Percentiles rank a stretch among this genome's conserved stretches.
These are phyloP conservation scores for Rhinolophus ferrumequinum DNA, from an alignment of 2,113 vertebrate genomes.

Conservation along the genomic window DNA sequence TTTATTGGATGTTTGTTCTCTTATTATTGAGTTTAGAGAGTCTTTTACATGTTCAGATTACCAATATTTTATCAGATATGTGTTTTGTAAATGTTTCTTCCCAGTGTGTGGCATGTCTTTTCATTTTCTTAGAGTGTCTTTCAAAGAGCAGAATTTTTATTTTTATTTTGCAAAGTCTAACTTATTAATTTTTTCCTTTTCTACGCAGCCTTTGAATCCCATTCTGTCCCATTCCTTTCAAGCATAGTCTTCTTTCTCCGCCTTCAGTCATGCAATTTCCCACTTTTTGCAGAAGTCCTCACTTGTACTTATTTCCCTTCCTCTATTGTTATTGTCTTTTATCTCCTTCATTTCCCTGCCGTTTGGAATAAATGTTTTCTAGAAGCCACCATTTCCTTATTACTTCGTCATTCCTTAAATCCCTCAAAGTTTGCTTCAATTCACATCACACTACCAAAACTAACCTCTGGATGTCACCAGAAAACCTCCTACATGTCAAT, in stretches of 20 bases:
- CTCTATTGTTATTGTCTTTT: background rate
- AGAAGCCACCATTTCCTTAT: constrained; percentile 16
- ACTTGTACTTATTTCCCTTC: background rate
- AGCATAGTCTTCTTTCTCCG: background rate
- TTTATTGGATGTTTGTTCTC: background rate
- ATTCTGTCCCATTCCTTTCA: background rate
- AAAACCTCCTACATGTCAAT: constrained; percentile 56
- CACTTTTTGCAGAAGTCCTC: constrained; percentile 25
- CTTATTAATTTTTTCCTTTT: constrained; percentile 42
- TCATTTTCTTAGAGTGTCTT: background rate
- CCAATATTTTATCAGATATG: background rate
- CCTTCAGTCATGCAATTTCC: background rate
- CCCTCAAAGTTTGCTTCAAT: constrained; percentile 27
- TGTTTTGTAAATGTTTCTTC: constrained; percentile 20
- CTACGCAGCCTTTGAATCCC: background rate
- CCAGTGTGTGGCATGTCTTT: background rate
- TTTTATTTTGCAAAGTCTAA: background rate
- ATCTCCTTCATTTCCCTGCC: background rate
- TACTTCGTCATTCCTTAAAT: constrained; percentile 1
- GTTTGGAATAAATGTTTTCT: background rate
- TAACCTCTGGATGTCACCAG: constrained; percentile 75
- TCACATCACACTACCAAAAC: constrained; percentile 64
- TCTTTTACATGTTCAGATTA: background rate
- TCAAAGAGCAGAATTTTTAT: background rate
- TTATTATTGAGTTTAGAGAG: constrained; percentile 10